Conservation (phyloP, 2,113 vertebrate species). For the Paratilapia polleni region DNA sequence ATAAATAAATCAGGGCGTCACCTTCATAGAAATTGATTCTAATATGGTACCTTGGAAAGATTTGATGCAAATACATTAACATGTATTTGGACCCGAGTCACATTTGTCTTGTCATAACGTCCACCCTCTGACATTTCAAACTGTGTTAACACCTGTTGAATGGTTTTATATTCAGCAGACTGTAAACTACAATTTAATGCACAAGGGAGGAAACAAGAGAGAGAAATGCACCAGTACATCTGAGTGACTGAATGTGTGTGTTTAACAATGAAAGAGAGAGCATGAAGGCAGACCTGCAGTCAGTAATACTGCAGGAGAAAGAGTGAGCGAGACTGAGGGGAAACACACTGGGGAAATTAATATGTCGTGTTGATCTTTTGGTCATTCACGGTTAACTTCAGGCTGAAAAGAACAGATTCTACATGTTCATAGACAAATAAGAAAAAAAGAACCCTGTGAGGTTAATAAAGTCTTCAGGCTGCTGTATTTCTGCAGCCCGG, state of each 20-base stretch:
- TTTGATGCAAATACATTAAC: neutral
- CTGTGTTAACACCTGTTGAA: neutral
- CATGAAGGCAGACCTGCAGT: neutral
- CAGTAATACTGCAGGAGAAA: neutral
- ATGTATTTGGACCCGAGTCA: neutral
- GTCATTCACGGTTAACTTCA: conserved; percentile 2
- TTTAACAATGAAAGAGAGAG: neutral
- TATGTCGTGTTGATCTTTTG: conserved; percentile 26
- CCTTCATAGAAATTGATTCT: too few species aligned
- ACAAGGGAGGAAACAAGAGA: neutral
- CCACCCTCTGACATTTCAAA: neutral
- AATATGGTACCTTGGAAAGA: too few species aligned
- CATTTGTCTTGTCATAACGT: neutral
- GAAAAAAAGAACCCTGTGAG: neutral
- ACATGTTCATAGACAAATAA: neutral
- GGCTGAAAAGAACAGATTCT: neutral
- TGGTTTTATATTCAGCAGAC: neutral
- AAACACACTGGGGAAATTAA: conserved; percentile 41
- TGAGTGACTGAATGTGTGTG: neutral
- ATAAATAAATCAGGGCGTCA: too few species aligned
- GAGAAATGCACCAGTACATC: neutral
- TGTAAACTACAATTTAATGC: neutral
- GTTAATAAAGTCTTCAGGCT: conserved; percentile 3
- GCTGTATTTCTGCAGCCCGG: neutral
- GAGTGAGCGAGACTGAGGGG: neutral